phyloP scores from a whole-genome alignment of 2,888 invertebrate species.

The Diadegma fenestrale region DNA sequence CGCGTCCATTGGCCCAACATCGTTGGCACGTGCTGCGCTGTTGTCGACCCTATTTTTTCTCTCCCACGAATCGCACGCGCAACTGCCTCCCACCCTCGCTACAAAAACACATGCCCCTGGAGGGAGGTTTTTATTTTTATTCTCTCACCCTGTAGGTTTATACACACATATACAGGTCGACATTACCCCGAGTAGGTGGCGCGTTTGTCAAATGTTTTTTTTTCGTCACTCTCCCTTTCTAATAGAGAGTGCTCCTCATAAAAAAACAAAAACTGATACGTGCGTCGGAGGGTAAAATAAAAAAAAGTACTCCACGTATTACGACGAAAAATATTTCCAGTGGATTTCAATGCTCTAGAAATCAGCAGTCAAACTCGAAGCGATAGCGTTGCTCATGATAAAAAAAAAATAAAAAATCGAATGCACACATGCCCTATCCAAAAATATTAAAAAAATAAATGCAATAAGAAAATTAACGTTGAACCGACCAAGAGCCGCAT shows the following conservation, averaged over 20 bases:
- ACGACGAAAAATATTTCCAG: neutral
- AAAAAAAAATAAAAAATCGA: neutral
- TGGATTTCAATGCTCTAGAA: neutral
- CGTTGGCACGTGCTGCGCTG: slow-evolving; percentile 65
- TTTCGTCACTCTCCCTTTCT: slow-evolving; percentile 22
- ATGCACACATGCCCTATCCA: neutral
- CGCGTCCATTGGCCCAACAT: slow-evolving; percentile 60
- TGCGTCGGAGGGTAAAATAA: neutral
- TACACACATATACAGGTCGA: slow-evolving; percentile 2
- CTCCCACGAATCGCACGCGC: slow-evolving; percentile 41
- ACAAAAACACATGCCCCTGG: slow-evolving; percentile 53
- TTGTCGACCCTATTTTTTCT: slow-evolving; percentile 67
- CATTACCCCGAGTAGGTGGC: slow-evolving; percentile 36
- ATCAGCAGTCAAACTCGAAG: neutral
- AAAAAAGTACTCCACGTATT: slow-evolving; percentile 6
- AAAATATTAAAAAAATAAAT: no score
- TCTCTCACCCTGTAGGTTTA: slow-evolving; percentile 13
- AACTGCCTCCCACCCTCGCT: slow-evolving; percentile 41
- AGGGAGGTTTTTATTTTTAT: slow-evolving; percentile 40
- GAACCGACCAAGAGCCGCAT: no score
- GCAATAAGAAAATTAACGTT: no score
- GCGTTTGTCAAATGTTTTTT: slow-evolving; percentile 51
- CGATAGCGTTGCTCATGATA: neutral
- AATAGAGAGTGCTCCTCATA: slow-evolving; percentile 4
- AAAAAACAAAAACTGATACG: slow-evolving; percentile 39